These are phyloP conservation scores for Podarcis muralis DNA, from an alignment of 2,113 vertebrate species.

Conservation along the genomic window DNA sequence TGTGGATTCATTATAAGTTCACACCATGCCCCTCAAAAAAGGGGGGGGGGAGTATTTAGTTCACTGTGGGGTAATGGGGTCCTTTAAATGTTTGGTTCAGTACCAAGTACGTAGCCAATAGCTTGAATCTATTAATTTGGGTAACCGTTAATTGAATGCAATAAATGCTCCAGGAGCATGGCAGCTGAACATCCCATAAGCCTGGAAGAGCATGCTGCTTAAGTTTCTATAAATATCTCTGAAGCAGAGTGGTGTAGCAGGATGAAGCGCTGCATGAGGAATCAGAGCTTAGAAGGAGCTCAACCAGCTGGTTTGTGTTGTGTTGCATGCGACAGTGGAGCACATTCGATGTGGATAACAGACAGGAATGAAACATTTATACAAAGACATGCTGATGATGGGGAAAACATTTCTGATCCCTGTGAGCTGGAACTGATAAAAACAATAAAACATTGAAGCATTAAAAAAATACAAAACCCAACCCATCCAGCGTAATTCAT, in stretches of 20 bases:
- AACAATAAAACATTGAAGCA: conserved; percentile 3
- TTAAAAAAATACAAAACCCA: no score
- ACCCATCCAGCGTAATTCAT: not conserved
- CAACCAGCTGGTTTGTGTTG: conserved; percentile 50
- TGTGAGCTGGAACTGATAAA: conserved; percentile 26
- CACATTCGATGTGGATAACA: conserved; percentile 61
- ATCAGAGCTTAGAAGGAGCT: conserved; percentile 72
- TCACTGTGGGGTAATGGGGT: conserved; percentile 47
- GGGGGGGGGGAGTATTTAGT: conserved; percentile 41
- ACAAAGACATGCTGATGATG: conserved; percentile 24
- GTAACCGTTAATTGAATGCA: conserved; percentile 59
- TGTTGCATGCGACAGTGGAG: conserved; percentile 67
- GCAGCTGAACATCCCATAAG: conserved; percentile 66
- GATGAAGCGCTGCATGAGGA: conserved; percentile 64
- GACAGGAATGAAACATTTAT: conserved; percentile 72
- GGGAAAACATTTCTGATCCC: conserved; percentile 18
- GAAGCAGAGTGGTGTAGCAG: conserved; percentile 55
- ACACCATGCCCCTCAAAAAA: conserved; percentile 12
- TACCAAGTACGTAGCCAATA: conserved; percentile 41
- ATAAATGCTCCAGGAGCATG: conserved; percentile 59
- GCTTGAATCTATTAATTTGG: conserved; percentile 48
- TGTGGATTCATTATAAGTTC: conserved; percentile 26
- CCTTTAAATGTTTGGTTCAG: conserved; percentile 37
- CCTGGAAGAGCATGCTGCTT: conserved; percentile 63
- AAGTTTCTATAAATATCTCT: conserved; percentile 74